These are phyloP conservation scores for Pelobates fuscus DNA, from an alignment of 2,113 vertebrate species.

Conservation along the genomic window DNA sequence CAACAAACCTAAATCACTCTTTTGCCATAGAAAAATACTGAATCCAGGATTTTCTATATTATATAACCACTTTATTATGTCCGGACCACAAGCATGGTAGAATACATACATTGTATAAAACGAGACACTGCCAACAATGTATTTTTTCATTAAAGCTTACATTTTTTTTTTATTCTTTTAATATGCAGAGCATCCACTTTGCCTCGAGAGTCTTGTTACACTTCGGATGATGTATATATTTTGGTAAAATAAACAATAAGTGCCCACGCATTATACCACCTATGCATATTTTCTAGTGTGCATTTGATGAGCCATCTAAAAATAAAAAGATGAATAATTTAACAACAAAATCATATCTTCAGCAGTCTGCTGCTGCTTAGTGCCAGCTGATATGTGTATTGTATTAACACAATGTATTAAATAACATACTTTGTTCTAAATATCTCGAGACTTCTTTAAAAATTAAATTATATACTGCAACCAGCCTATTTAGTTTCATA, in stretches of 20 bases:
- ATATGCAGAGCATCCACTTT: constrained; percentile 26
- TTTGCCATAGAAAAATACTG: constrained; percentile 3
- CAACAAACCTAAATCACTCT: not conserved
- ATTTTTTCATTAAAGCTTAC: constrained; percentile 24
- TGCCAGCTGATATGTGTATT: constrained; percentile 21
- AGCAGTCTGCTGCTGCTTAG: constrained; percentile 24
- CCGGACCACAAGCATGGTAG: constrained; percentile 2
- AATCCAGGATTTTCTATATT: not conserved
- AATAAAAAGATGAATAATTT: constrained; percentile 45
- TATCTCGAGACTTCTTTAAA: constrained; percentile 32
- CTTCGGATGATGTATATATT: constrained; percentile 34
- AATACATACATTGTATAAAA: too few species aligned
- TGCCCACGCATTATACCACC: constrained; percentile 10
- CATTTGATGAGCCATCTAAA: constrained; percentile 39
- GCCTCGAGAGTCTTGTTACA: constrained; percentile 49
- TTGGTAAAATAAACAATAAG: constrained; percentile 43
- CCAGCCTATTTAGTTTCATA: constrained; percentile 20
- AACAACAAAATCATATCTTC: constrained; percentile 37
- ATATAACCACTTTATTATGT: constrained; percentile 18
- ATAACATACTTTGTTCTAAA: constrained; percentile 34
- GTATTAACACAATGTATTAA: constrained; percentile 36
- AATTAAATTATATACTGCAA: constrained; percentile 31
- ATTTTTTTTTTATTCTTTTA: constrained; percentile 28
- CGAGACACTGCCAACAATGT: not conserved
- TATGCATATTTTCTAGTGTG: constrained; percentile 27